Conservation (phyloP, 2,113 vertebrate genomes). For the Alethe castanea region DNA sequence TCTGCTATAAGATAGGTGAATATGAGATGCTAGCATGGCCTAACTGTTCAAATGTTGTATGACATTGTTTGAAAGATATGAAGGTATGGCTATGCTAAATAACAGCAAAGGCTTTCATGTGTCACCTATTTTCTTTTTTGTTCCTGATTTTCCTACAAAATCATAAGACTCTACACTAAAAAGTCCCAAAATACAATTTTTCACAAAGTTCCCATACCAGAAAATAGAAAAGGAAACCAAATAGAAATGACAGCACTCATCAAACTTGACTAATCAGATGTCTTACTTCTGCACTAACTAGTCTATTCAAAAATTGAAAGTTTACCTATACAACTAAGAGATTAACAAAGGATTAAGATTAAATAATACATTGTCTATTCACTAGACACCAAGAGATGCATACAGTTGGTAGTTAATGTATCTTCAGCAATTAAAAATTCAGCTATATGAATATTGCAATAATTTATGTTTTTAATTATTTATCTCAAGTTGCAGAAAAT, state of each 20-base stretch:
- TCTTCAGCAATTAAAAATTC: constrained; percentile 48
- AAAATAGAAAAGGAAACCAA: not conserved
- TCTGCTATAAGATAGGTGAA: not conserved
- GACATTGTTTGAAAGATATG: not conserved
- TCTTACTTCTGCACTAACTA: not conserved
- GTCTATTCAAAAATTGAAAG: not conserved
- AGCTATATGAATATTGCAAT: constrained; percentile 52
- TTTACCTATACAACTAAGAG: not conserved
- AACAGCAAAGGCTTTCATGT: constrained; percentile 18
- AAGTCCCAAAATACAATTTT: not conserved
- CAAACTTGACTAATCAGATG: not conserved
- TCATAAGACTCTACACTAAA: not conserved
- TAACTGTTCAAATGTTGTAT: not conserved
- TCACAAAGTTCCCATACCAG: not conserved
- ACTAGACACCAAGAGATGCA: constrained; percentile 9
- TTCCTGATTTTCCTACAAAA: not conserved
- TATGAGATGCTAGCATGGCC: not conserved
- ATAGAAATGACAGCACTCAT: not conserved
- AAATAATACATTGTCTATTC: constrained; percentile 17
- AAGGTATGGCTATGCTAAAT: not conserved
- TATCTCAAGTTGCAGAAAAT: constrained; percentile 18
- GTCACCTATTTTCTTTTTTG: not conserved
- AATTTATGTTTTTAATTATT: constrained; percentile 50
- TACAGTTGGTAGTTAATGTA: not conserved
- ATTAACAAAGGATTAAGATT: constrained; percentile 25